These are phyloP conservation scores for Chaetops frenatus DNA, from an alignment of 2,113 vertebrate genomes.

Conservation along the genomic window DNA sequence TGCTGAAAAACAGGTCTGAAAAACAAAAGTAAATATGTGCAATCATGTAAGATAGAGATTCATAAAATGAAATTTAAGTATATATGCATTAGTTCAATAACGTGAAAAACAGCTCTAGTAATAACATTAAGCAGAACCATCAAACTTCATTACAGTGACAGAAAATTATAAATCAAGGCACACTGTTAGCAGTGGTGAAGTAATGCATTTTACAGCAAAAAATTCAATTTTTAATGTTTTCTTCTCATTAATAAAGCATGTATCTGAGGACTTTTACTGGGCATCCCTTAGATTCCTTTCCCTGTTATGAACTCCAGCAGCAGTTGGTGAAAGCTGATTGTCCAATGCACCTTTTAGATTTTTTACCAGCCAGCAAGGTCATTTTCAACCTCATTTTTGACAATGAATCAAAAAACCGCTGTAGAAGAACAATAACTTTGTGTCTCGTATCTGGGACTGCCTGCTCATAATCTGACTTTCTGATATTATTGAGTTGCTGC, in stretches of 20 bases:
- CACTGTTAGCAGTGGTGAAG: neutral
- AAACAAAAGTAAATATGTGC: neutral
- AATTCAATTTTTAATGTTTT: neutral
- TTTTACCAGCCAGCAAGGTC: neutral
- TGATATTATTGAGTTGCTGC: neutral
- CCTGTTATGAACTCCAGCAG: neutral
- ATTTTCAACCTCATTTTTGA: neutral
- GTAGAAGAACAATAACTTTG: neutral
- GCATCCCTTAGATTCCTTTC: neutral
- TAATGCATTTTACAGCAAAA: neutral
- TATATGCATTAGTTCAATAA: neutral
- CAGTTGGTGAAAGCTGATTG: neutral
- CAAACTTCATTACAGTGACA: neutral
- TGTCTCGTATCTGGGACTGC: neutral
- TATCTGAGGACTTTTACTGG: neutral
- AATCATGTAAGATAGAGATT: neutral
- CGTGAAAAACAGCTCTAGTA: neutral
- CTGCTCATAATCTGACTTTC: neutral
- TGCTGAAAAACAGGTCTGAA: neutral
- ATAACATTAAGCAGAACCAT: conserved; percentile 10
- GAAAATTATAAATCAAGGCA: neutral
- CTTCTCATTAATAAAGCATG: neutral
- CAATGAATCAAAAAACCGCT: neutral
- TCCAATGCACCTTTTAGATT: neutral
- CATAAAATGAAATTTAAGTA: conserved; percentile 5